Evolutionary conservation across 2,113 vertebrate species (phyloP).

Genomic region (Gallinago jamesoni): DNA sequence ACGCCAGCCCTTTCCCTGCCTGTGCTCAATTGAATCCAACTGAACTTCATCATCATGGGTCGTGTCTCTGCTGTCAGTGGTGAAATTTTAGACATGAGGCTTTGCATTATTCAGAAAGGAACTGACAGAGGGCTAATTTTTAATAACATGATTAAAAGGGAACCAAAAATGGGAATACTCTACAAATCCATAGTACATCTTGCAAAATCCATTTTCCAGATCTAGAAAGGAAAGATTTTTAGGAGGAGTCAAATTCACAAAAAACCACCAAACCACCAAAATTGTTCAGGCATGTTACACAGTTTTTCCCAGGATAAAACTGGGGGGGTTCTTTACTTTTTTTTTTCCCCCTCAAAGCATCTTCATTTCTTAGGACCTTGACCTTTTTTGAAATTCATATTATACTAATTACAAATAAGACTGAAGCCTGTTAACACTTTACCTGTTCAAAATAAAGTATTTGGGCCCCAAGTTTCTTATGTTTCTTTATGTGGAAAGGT

Average conservation of each 20-base stretch:
- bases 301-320: neutral
- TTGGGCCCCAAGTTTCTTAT: neutral
- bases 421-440: neutral
- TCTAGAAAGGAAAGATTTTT: neutral
- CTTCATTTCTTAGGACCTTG: neutral
- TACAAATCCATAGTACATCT: neutral
- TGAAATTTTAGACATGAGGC: neutral
- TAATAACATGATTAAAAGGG: neutral
- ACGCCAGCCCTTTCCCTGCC: neutral
- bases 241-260: neutral
- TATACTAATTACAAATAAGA: neutral
- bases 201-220: neutral
- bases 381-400: neutral
- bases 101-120: neutral
- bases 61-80: neutral
- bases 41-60: neutral
- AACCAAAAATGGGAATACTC: neutral
- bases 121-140: neutral
- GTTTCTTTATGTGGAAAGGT: neutral
- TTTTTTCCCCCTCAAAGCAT: neutral
- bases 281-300: neutral
- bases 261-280: neutral
- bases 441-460: neutral
- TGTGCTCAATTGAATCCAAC: neutral
- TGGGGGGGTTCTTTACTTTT: fast-evolving